Evolutionary conservation across 2,797 vertebrate species (phyloP).

Genomic region (Orestias chungarensis): DNA sequence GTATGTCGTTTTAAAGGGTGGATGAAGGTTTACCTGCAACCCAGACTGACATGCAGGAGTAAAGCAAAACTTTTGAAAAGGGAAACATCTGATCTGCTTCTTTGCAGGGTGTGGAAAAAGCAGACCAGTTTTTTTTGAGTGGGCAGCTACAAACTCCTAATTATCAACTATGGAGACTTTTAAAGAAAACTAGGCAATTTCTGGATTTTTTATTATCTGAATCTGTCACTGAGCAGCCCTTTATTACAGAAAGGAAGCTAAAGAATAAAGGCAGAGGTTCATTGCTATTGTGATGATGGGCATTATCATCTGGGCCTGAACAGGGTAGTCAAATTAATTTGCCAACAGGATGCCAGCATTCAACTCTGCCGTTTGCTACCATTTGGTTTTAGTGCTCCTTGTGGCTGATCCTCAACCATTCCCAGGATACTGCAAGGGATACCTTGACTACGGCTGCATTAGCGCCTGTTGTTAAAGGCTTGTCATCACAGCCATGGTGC

Average conservation of each 20-base stretch:
- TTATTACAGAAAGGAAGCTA: conserved; percentile 24
- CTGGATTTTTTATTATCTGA: conserved; percentile 33
- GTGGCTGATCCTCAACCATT: conserved; percentile 40
- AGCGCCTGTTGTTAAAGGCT: conserved; percentile 58
- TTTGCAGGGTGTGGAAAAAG: not conserved
- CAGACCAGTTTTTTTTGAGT: conserved; percentile 3
- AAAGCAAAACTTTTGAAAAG: conserved; percentile 2
- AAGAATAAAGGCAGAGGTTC: conserved; percentile 51
- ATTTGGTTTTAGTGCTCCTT: conserved; percentile 63
- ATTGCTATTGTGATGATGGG: conserved; percentile 58
- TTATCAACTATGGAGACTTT: conserved; percentile 35
- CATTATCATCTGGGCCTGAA: conserved; percentile 51
- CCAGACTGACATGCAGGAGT: conserved; percentile 35
- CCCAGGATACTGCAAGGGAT: conserved; percentile 39
- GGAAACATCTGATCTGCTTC: conserved; percentile 4
- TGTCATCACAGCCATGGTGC: conserved; percentile 56
- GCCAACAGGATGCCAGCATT: conserved; percentile 40
- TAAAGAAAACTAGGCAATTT: conserved; percentile 40
- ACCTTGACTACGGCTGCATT: conserved; percentile 38
- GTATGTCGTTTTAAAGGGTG: conserved; percentile 37
- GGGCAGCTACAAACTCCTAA: conserved; percentile 21
- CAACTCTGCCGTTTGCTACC: conserved; percentile 53
- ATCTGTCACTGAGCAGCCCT: conserved; percentile 38
- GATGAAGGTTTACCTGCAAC: conserved; percentile 37
- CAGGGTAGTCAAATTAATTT: conserved; percentile 43